These are phyloP conservation scores for Girardia tigrina DNA, from an alignment of 2,888 invertebrate genomes.

Conservation along the genomic window DNA sequence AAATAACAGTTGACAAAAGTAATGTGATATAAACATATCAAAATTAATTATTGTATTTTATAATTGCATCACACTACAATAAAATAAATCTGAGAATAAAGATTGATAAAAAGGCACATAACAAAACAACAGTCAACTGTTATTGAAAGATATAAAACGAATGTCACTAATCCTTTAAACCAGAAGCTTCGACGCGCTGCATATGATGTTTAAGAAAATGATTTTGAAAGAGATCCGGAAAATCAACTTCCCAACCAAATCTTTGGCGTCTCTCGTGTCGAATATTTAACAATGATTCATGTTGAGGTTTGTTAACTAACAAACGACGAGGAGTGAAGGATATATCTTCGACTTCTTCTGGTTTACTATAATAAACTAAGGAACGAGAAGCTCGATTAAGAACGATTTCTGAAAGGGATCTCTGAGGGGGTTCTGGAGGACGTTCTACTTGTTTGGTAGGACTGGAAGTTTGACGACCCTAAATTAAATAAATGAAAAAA, in stretches of 20 bases:
- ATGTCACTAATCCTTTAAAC: background rate
- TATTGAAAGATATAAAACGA: background rate
- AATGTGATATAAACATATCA: too few species aligned
- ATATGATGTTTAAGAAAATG: background rate
- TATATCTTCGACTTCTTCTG: background rate
- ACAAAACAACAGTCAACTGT: background rate
- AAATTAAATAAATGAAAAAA: too few species aligned
- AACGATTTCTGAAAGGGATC: background rate
- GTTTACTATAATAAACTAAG: background rate
- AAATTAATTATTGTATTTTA: background rate
- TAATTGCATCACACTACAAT: background rate
- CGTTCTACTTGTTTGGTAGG: background rate
- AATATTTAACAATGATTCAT: background rate
- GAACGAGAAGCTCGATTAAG: background rate
- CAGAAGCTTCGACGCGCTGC: background rate
- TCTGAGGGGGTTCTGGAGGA: background rate
- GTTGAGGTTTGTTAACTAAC: background rate
- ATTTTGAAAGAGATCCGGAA: background rate
- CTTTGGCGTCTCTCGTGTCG: background rate
- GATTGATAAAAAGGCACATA: background rate
- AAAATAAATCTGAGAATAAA: background rate
- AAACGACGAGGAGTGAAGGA: background rate
- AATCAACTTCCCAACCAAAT: background rate
- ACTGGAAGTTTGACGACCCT: background rate
- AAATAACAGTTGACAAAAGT: too few species aligned